Percentiles rank a stretch among this genome's conserved stretches.
These are phyloP conservation scores for Ibycter americanus DNA, from an alignment of 2,797 vertebrate species.

Conservation along the genomic window DNA sequence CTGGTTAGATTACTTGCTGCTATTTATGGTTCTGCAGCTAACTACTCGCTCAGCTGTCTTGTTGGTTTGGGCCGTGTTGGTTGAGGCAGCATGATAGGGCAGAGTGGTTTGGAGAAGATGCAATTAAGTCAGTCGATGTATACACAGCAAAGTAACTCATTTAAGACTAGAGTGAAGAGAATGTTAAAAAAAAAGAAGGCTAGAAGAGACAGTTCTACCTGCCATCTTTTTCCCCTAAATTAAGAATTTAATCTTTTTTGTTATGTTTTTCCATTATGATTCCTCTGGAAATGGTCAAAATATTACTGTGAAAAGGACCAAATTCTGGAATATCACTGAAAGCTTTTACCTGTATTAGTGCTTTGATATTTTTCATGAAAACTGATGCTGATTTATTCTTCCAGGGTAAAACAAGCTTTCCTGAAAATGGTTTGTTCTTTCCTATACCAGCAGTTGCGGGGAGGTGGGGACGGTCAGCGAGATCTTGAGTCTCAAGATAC, in stretches of 20 bases:
- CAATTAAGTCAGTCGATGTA: fast-evolving
- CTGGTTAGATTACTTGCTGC: slow-evolving; percentile 33
- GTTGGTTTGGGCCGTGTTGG: not conserved
- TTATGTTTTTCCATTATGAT: not conserved
- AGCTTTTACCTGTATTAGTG: not conserved
- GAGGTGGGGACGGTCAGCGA: fast-evolving
- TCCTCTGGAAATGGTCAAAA: not conserved
- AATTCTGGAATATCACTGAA: not conserved
- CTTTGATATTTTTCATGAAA: not conserved
- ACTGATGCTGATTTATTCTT: not conserved
- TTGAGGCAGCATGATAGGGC: not conserved
- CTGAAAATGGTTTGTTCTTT: not conserved
- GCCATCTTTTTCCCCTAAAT: not conserved
- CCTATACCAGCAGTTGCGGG: not conserved
- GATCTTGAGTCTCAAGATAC: fast-evolving
- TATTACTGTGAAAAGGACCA: not conserved
- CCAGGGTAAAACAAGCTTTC: not conserved
- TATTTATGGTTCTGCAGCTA: slow-evolving; percentile 25
- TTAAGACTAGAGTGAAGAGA: not conserved
- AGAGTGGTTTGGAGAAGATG: not conserved
- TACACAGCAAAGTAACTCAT: not conserved
- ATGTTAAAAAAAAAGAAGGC: not conserved
- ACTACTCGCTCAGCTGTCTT: fast-evolving
- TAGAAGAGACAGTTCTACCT: not conserved
- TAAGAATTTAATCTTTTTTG: not conserved